A percentile compares a stretch with the other conserved stretches of the same genome.
Conservation (phyloP, 2,113 vertebrate genomes). For the Tychaedon coryphoeus region DNA sequence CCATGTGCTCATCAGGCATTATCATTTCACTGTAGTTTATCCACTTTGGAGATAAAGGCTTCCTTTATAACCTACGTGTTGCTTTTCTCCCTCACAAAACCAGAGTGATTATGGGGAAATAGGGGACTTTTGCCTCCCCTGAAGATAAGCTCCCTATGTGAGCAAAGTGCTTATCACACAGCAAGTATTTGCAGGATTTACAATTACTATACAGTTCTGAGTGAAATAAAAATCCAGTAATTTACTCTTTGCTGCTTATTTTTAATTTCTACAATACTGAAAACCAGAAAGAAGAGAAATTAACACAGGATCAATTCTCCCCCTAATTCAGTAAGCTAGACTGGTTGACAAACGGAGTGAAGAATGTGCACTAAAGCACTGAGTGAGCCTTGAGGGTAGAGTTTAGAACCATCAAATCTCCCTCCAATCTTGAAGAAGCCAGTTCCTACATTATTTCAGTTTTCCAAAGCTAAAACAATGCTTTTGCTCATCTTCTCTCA, state of each 20-base stretch:
- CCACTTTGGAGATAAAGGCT: neutral
- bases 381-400: neutral
- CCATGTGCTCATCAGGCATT: neutral
- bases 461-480: neutral
- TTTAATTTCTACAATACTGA: neutral
- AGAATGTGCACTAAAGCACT: neutral
- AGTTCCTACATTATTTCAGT: neutral
- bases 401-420: neutral
- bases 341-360: neutral
- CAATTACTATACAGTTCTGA: neutral
- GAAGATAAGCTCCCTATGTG: neutral
- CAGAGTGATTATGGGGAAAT: neutral
- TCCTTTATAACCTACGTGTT: accelerated
- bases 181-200: neutral
- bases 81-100: neutral
- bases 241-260: neutral
- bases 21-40: neutral
- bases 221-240: neutral
- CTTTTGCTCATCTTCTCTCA: neutral
- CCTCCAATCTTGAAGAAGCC: neutral
- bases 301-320: neutral
- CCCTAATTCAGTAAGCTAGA: neutral
- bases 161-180: neutral
- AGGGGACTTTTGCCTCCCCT: neutral
- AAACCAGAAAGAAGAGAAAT: neutral